Conservation (phyloP, 2,888 invertebrate genomes). For the Drepana falcataria region DNA sequence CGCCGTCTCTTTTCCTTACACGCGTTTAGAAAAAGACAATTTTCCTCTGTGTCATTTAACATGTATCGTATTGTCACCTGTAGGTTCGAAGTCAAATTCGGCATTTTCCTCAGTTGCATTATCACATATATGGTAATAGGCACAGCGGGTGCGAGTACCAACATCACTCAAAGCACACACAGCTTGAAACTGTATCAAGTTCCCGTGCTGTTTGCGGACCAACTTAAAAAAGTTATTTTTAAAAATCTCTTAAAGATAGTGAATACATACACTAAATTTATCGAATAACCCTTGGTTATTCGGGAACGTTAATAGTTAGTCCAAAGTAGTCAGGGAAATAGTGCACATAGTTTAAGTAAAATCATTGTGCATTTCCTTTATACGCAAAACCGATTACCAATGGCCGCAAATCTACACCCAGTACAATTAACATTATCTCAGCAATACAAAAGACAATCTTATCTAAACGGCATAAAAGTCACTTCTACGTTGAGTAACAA, state of each 20-base stretch:
- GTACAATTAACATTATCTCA: conserved; percentile 4
- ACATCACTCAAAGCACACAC: conserved; percentile 49
- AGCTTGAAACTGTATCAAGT: conserved; percentile 46
- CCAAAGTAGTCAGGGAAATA: too few species aligned
- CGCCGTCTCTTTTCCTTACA: conserved; percentile 10
- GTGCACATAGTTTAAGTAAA: too few species aligned
- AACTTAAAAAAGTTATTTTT: background rate
- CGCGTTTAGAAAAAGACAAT: conserved; percentile 10
- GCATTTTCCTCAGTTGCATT: conserved; percentile 56
- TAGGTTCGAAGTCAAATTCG: conserved; percentile 53
- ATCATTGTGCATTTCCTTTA: background rate
- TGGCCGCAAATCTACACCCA: conserved; percentile 1
- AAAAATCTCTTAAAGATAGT: background rate
- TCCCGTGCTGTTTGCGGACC: conserved; percentile 12
- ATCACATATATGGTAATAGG: conserved; percentile 63
- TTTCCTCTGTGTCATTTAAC: conserved; percentile 10
- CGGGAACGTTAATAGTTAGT: too few species aligned
- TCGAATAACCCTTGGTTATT: too few species aligned
- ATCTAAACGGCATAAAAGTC: conserved; percentile 12
- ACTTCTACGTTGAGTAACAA: conserved; percentile 11
- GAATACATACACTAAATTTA: too few species aligned
- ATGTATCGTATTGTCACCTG: conserved; percentile 46
- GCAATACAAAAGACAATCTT: conserved; percentile 8
- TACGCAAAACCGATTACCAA: background rate
- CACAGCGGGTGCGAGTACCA: conserved; percentile 44